Base-by-base conservation (phyloP, 2,888 invertebrate genomes). In the Eupithecia abbreviata region DNA sequence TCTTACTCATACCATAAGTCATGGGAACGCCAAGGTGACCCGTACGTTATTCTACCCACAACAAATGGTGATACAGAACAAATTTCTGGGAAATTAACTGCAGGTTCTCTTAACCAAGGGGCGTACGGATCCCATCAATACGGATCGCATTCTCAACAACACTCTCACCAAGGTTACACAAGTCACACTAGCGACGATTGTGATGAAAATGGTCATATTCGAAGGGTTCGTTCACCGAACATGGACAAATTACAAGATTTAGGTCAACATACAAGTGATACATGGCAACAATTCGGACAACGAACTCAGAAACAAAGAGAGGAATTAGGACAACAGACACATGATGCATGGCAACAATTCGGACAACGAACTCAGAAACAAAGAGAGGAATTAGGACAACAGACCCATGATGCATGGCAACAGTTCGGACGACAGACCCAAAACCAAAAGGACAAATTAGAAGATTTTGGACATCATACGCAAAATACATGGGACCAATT, bases 1-100 rank as follows among this genome's bases (percentile, higher is more conserved):
- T 93, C 95, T 41, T 95, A 94, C 85, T 92, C 95, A 7, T 95
- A 95, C 81, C 94, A 95, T 77, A 95, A 95, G 83, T 90, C 95
- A 43, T 95, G 95, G 95, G 95, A 95, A 83, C 91, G 91, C 75
- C 95, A 93, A 83, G 95, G 95, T 42, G 95, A 94, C 82, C 95
- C 95, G 10, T 95, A 95, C 73, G 86, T 94, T 9, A 95, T 95
- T 58, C 85, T 88, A 81, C 95, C 95, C n/a, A 86, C 83, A 42
- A 85, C 88, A 10, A 84, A 81, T 80, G 87, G 85, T 68, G 80
- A 81, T 74, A 81, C 86, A 71, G 85, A 85, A 12, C 89, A 90
- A 84, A 80, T 85, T 66, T 88, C 90, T 10, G 90, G 91, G 82
- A 88, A 85, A 86, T 79, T 92, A 67, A 87, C 87, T 47, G 85